phyloP scores from a whole-genome alignment of 2,113 vertebrate species.

The Tautogolabrus adspersus region DNA sequence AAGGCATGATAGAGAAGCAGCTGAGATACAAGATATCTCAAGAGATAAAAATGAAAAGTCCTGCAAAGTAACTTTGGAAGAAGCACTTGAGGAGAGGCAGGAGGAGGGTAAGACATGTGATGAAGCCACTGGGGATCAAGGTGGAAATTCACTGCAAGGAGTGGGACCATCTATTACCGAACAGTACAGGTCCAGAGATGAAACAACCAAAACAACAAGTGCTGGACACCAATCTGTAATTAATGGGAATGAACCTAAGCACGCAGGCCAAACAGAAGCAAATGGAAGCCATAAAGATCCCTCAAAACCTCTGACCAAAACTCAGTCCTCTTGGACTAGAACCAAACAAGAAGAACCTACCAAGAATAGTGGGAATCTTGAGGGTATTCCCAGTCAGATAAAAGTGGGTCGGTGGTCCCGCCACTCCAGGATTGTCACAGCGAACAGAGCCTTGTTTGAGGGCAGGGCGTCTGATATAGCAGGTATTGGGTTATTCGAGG shows the following conservation, averaged over 20 bases:
- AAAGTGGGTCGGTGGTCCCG: constrained; percentile 73
- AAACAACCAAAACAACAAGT: not conserved
- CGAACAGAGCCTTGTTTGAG: constrained; percentile 67
- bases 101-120: not conserved
- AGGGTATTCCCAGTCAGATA: constrained; percentile 64
- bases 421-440: constrained; percentile 58
- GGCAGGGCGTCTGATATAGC: constrained; percentile 64
- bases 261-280: not conserved
- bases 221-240: not conserved
- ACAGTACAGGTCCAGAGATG: constrained; percentile 1
- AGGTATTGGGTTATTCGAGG: constrained; percentile 78
- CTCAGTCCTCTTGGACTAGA: constrained; percentile 16
- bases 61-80: not conserved
- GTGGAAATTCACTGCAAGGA: not conserved
- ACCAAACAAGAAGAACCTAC: constrained; percentile 20
- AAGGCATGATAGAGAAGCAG: not conserved
- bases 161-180: not conserved
- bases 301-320: not conserved
- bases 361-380: constrained; percentile 22
- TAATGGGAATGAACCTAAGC: not conserved
- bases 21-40: not conserved
- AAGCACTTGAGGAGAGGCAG: not conserved
- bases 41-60: not conserved
- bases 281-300: not conserved
- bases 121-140: not conserved